Evolutionary conservation across 2,888 invertebrate genomes (phyloP).

Genomic region (Agapetus fuscipes): DNA sequence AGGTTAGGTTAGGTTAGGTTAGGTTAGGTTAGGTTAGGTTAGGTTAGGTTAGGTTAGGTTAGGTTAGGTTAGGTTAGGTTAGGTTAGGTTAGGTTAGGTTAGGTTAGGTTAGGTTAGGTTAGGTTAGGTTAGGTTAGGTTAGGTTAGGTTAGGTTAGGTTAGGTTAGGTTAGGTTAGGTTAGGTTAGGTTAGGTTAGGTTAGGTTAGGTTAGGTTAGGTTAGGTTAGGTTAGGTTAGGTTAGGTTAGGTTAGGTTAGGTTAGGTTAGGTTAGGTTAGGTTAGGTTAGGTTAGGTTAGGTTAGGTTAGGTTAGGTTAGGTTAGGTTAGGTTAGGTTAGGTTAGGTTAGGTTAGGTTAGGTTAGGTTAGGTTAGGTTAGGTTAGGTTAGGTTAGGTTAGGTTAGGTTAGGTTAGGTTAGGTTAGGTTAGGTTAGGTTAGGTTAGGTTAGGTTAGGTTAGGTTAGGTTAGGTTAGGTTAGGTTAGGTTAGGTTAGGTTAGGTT

Average conservation of each 20-base stretch:
- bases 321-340: neutral
- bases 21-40: constrained; percentile 19
- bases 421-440: neutral
- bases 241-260: constrained; percentile 19
- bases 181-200: constrained; percentile 18
- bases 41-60: constrained; percentile 21
- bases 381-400: neutral
- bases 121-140: constrained; percentile 21
- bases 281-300: constrained; percentile 15
- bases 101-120: constrained; percentile 21
- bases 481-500: constrained; percentile 5
- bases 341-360: neutral
- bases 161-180: constrained; percentile 19
- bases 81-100: constrained; percentile 13
- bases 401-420: neutral
- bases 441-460: no score
- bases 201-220: constrained; percentile 20
- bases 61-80: no score
- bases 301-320: constrained; percentile 7
- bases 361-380: no score
- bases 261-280: constrained; percentile 13
- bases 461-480: constrained; percentile 3
- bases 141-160: constrained; percentile 19
- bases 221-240: constrained; percentile 21
- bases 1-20: neutral